Evolutionary conservation across 2,888 invertebrate genomes (phyloP), one percentile per base, ranked within the genome.

Genomic region (Athalia circularis): DNA sequence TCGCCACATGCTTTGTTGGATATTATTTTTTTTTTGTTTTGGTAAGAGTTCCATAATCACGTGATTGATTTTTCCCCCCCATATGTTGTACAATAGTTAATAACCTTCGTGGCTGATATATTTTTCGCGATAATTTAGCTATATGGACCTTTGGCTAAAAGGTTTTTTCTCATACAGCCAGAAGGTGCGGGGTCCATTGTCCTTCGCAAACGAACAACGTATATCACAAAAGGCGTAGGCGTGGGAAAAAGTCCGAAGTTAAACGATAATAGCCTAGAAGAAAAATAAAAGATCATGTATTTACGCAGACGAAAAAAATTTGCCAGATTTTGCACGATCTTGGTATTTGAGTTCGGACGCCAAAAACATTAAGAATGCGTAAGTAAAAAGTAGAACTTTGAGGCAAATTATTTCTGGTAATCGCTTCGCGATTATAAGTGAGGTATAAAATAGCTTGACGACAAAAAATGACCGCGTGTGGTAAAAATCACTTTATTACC

Each of bases 11-110:
- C 11, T 47, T 6, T 11, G 11, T 64, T 43, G n/a, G 43, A n/a
- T 64, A n/a, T 64, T n/a, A 64, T 64, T 64, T 45, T n/a, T 64
- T 45, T 64, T 5, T 4, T 64, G n/a, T 64, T 29, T 4, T 67
- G 7, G 7, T 11, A 54, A 7, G 7, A 54, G 54, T 54, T 54
- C 54, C 5, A 54, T n/a, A n/a, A 9, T 7, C 11, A 4, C 3
- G 11, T 29, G 29, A 29, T 29, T 29, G 29, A 45, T 64, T 45
- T 64, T 45, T 64, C 7, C 29, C 29, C 29, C 29, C 29, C 29
- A 29, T 2, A 29, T 29, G 29, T 52, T 11, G 8, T 7, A 11
- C 11, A 52, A 52, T 52, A 65, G n/a, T 65, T 65, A 13, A 64
- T 64, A 65, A 15, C 50, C 3, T 67, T 67, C 13, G 29, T 29